Percentiles rank a stretch among this genome's conserved stretches.
Evolutionary conservation across 2,113 vertebrate species (phyloP).

Genomic region (Noturus placidus): DNA sequence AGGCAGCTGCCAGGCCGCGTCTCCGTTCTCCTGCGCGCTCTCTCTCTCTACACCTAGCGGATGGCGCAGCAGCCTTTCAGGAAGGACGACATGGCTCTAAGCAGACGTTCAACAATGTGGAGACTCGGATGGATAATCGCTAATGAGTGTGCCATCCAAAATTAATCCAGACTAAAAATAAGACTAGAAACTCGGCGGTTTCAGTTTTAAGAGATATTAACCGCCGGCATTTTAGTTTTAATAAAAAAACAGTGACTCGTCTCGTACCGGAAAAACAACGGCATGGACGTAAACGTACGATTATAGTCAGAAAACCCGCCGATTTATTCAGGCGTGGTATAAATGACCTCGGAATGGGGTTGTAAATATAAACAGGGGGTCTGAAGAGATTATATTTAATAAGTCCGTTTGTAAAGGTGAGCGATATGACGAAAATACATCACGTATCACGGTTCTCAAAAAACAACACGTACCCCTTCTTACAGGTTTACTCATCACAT

Average conservation of each 20-base stretch:
- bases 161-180: not conserved
- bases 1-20: slow-evolving; percentile 68
- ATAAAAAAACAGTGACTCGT: too few relatives aligned
- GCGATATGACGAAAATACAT: not conserved
- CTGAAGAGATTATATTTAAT: not conserved
- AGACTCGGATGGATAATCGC: not conserved
- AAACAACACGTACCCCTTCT: not conserved
- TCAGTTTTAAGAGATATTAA: not conserved
- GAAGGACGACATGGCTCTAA: not conserved
- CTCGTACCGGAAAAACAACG: too few relatives aligned
- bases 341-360: not conserved
- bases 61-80: not conserved
- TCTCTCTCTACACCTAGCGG: not conserved
- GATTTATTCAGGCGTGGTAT: not conserved
- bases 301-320: not conserved
- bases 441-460: not conserved
- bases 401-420: not conserved
- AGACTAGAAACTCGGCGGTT: not conserved
- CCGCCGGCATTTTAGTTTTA: not conserved
- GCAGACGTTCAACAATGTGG: not conserved
- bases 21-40: slow-evolving; percentile 54
- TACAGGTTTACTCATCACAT: not conserved
- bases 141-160: not conserved
- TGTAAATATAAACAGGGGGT: not conserved
- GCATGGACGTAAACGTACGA: not conserved